Percentiles rank a stretch among this genome's conserved stretches.
These are phyloP conservation scores for Mormyrus proboscirostris DNA, from an alignment of 2,797 vertebrate species.

Conservation along the genomic window DNA sequence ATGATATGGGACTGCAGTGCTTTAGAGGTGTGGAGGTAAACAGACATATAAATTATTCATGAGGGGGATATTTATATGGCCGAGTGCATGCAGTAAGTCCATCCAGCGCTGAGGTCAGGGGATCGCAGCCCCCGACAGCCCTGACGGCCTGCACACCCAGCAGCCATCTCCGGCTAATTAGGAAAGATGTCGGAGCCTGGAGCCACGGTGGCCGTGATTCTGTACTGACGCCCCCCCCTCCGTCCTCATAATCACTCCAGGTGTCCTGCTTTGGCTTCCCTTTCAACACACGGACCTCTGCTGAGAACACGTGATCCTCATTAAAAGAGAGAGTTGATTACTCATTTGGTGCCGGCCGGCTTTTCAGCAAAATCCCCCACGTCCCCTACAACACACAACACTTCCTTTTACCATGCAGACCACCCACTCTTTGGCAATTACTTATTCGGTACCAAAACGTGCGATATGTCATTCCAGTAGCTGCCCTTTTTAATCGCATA, in stretches of 20 bases:
- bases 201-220: not conserved
- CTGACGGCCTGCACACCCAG: slow-evolving; percentile 19
- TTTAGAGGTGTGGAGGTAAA: not conserved
- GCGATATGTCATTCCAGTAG: not conserved
- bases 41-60: slow-evolving; percentile 14
- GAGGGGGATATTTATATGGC: slow-evolving; percentile 19
- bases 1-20: not conserved
- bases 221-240: not conserved
- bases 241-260: not conserved
- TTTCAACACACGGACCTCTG: not conserved
- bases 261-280: not conserved
- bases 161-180: not conserved
- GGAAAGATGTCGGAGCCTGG: not conserved
- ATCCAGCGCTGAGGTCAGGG: not conserved
- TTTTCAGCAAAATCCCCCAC: not conserved
- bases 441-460: not conserved
- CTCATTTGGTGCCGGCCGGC: not conserved
- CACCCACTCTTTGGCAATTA: not conserved
- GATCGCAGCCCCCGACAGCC: slow-evolving; percentile 27
- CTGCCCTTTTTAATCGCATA: not conserved
- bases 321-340: slow-evolving; percentile 7
- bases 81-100: not conserved
- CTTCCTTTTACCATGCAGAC: not conserved
- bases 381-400: not conserved
- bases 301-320: slow-evolving; percentile 1